Evolutionary conservation across 2,113 vertebrate genomes (phyloP).

Genomic region (Psilopsiagon aurifrons): DNA sequence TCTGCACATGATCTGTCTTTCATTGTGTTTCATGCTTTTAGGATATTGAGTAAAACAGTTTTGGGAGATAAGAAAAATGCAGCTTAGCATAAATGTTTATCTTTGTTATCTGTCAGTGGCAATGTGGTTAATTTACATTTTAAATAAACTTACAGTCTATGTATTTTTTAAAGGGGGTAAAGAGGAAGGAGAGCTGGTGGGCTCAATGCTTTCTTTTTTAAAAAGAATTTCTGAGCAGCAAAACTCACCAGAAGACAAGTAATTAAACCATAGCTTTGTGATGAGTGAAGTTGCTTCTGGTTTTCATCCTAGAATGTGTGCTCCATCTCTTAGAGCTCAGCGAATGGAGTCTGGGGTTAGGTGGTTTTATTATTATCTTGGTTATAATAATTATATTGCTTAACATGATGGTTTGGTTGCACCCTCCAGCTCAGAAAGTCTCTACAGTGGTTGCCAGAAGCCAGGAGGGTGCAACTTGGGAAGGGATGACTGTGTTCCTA

Average conservation of each 20-base stretch:
- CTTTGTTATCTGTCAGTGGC: constrained; percentile 74
- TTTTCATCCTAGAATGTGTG: constrained; percentile 59
- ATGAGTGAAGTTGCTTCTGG: constrained; percentile 53
- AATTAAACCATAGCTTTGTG: constrained; percentile 50
- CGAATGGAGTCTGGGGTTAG: constrained; percentile 56
- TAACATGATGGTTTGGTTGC: constrained; percentile 35
- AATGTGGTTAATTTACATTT: constrained; percentile 72
- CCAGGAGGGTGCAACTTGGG: background rate
- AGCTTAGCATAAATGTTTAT: constrained; percentile 76
- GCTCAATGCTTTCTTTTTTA: constrained; percentile 58
- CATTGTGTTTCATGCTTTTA: constrained; percentile 48
- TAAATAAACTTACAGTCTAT: constrained; percentile 69
- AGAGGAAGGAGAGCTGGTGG: constrained; percentile 35
- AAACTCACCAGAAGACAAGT: constrained; percentile 40
- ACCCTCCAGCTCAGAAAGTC: constrained; percentile 53
- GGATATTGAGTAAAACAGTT: constrained; percentile 44
- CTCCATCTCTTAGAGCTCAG: constrained; percentile 51
- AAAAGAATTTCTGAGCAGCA: constrained; percentile 73
- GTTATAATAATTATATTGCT: constrained; percentile 51
- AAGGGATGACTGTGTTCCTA: background rate
- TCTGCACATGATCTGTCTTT: constrained; percentile 51
- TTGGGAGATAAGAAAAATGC: constrained; percentile 72
- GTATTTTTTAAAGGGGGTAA: constrained; percentile 60
- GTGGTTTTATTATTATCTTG: constrained; percentile 50
- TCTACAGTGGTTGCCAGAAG: constrained; percentile 39